A percentile compares a stretch with the other conserved stretches of the same genome.
Evolutionary conservation across 2,888 invertebrate genomes (phyloP).

Genomic region (Eretmocerus hayati): DNA sequence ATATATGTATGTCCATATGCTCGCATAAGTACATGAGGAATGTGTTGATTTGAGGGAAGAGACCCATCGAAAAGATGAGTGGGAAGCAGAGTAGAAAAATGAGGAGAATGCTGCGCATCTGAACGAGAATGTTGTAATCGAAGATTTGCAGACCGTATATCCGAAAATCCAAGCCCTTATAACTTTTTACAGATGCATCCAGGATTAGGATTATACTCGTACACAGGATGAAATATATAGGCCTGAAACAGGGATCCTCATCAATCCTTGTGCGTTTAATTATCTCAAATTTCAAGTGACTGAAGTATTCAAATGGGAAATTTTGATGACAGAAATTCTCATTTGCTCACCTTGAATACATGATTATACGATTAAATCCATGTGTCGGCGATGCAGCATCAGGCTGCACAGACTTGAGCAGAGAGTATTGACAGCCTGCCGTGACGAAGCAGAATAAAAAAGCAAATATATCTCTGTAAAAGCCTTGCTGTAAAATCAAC

Average conservation of each 20-base stretch:
- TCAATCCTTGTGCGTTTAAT: no score
- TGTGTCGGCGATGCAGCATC: slow-evolving; percentile 98
- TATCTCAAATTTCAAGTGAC: no score
- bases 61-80: slow-evolving; percentile 85
- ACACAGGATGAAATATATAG: slow-evolving; percentile 87
- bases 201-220: slow-evolving; percentile 39
- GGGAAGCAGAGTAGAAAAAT: slow-evolving; percentile 86
- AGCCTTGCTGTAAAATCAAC: slow-evolving; percentile 70
- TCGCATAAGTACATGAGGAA: slow-evolving; percentile 94
- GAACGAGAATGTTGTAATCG: slow-evolving; percentile 57
- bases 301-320: no score
- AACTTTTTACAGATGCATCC: slow-evolving; percentile 43
- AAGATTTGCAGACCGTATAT: slow-evolving; percentile 50
- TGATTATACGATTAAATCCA: slow-evolving; percentile 91
- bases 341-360: slow-evolving; percentile 59
- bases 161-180: slow-evolving; percentile 44
- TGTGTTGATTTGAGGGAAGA: slow-evolving; percentile 96
- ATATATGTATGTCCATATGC: slow-evolving; percentile 85
- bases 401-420: slow-evolving; percentile 96
- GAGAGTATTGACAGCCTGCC: slow-evolving; percentile 94
- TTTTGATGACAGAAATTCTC: no score
- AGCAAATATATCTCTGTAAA: slow-evolving; percentile 87
- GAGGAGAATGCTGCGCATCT: slow-evolving; percentile 67
- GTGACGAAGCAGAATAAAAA: slow-evolving; percentile 97
- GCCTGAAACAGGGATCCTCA: no score